phyloP scores from a whole-genome alignment of 1,140 invertebrate genomes.

The Nixonia krombeini region DNA sequence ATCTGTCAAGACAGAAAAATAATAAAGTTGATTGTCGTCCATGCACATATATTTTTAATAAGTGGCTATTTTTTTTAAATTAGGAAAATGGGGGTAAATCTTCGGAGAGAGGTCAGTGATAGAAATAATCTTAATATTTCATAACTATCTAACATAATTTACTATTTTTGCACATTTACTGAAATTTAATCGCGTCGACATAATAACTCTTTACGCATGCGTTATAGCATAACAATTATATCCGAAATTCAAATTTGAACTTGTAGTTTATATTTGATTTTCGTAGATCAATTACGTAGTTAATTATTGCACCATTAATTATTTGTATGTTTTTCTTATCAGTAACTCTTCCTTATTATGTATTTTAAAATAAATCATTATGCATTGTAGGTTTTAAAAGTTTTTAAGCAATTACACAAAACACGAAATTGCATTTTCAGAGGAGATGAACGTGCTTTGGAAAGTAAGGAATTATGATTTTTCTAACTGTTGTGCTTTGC shows the following conservation, averaged over 20 bases:
- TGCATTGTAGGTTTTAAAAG: slow-evolving; percentile 75
- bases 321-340: too few species aligned
- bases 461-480: slow-evolving; percentile 59
- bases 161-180: background rate
- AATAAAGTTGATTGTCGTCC: background rate
- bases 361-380: background rate
- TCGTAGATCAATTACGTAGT: too few species aligned
- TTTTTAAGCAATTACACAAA: slow-evolving; percentile 78
- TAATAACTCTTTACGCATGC: too few species aligned
- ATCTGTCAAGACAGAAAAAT: too few species aligned
- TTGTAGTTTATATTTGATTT: too few species aligned
- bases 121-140: background rate
- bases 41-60: too few species aligned
- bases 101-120: slow-evolving; percentile 56
- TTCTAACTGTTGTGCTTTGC: too few species aligned
- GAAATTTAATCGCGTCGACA: background rate
- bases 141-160: slow-evolving; percentile 10
- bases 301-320: slow-evolving; percentile 2
- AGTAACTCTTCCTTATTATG: slow-evolving; percentile 1
- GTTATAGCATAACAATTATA: too few species aligned
- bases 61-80: background rate
- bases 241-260: too few species aligned
- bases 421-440: slow-evolving; percentile 76
- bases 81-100: slow-evolving; percentile 49
- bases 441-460: slow-evolving; percentile 74